Conservation (phyloP, 2,888 invertebrate genomes). For the Eristalis tenax region DNA sequence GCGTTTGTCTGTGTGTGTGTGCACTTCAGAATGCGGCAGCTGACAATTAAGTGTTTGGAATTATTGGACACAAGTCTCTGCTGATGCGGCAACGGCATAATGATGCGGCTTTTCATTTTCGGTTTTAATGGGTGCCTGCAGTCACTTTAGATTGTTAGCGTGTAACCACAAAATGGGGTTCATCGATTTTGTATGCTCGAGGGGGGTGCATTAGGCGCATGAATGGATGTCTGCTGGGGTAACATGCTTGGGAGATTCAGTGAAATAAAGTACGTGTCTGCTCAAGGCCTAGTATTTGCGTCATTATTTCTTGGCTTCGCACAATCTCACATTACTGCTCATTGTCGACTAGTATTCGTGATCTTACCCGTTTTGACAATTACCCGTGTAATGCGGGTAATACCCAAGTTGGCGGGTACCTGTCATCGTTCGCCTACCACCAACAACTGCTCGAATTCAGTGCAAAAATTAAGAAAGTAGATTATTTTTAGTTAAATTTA, state of each 20-base stretch:
- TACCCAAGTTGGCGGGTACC: too few species aligned
- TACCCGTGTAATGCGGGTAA: too few species aligned
- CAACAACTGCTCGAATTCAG: too few species aligned
- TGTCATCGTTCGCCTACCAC: too few species aligned
- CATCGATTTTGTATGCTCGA: conserved; percentile 6
- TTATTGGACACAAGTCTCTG: conserved; percentile 40
- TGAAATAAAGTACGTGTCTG: too few species aligned
- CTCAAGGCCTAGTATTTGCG: too few species aligned
- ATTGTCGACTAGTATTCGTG: too few species aligned
- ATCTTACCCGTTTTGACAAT: too few species aligned
- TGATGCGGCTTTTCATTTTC: conserved; percentile 57
- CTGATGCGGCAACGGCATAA: conserved; percentile 45
- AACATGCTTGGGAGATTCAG: not conserved
- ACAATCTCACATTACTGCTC: too few species aligned
- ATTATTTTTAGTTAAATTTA: too few species aligned
- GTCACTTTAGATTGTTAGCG: conserved; percentile 32
- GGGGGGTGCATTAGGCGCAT: not conserved
- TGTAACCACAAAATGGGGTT: conserved; percentile 32
- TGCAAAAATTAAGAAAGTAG: too few species aligned
- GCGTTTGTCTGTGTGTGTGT: conserved; percentile 1
- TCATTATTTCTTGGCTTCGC: too few species aligned
- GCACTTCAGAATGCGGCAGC: conserved; percentile 52
- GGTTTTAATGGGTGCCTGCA: conserved; percentile 50
- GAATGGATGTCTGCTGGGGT: not conserved
- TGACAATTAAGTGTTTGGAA: conserved; percentile 58